Base-by-base conservation (phyloP, 2,888 invertebrate genomes). In the Melanchra persicariae region DNA sequence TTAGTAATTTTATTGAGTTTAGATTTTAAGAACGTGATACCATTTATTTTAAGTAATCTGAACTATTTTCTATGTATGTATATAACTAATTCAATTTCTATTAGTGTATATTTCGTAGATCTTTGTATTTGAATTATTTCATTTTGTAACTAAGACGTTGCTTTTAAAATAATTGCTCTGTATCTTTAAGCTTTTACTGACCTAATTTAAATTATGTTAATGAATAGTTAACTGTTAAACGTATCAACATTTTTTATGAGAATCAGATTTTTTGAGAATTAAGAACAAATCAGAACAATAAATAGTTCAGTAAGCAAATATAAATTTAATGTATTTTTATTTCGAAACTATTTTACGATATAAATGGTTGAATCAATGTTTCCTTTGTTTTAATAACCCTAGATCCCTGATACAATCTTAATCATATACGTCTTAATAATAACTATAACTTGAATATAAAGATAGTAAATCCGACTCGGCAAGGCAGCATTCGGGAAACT, bases 1-100 rank as follows among this genome's bases (percentile, higher is more conserved):
- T 95, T 91, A 91, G 88, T 93, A 92, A 93, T 92, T 89, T 91
- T 92, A 93, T 92, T 91, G 89, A 90, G 85, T 88, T 89, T 93
- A 94, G 92, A 89, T 88, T 91, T 85, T 95, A 95, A 95, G 94
- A 93, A 93, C 94, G 95, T 95, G 95, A 95, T 95, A 95, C 95
- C 95, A 95, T 94, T 93, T 94, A 93, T 91, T 91, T 82, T 95
- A 94, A 95, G 95, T 89, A 91, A 92, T 91, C 87, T 91, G 90
- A 91, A 90, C 90, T 91, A 87, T 88, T 91, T 90, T 89, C 88
- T 88, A 87, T 91, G 88, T 91, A 90, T 91, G 89, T 93, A 92
- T 90, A 90, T 90, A 89, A 88, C 84, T 87, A 89, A 89, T 88
- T 88, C 85, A 88, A 89, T 87, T 88, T 80, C 77, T 81, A 85